Evolutionary conservation across 92 coral and sea anemone species (phyloP).

Genomic region (Porites cylindrica): DNA sequence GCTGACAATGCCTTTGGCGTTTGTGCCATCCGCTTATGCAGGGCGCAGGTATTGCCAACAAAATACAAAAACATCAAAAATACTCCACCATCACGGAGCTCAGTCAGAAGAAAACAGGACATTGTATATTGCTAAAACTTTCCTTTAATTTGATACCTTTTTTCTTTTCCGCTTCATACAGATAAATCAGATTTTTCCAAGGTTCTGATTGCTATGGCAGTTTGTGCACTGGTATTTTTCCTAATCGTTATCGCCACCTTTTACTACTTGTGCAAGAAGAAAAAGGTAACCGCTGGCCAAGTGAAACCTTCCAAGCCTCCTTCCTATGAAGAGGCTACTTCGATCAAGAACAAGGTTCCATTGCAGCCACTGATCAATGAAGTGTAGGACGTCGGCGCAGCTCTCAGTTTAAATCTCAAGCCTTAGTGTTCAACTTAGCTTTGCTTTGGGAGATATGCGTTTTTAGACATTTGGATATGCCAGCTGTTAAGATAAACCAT

Average conservation of each 20-base stretch:
- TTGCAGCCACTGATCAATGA: slow-evolving; percentile 31
- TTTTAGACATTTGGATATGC: too few relatives aligned
- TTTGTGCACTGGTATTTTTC: background rate
- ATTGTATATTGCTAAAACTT: background rate
- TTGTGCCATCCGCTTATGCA: too few relatives aligned
- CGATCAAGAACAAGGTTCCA: slow-evolving; percentile 45
- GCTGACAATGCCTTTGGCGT: too few relatives aligned
- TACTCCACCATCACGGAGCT: too few relatives aligned
- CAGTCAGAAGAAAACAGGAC: too few relatives aligned
- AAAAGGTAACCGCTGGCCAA: background rate
- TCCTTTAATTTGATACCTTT: background rate
- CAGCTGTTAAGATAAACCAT: too few relatives aligned
- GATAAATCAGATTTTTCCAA: background rate
- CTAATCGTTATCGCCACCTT: background rate
- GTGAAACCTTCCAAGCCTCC: slow-evolving; percentile 29
- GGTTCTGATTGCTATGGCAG: background rate
- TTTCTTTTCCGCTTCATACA: background rate
- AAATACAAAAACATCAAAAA: too few relatives aligned
- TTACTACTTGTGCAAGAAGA: background rate
- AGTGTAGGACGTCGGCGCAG: slow-evolving; percentile 5
- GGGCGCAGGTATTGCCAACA: too few relatives aligned
- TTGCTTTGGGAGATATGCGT: too few relatives aligned
- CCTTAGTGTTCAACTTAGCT: too few relatives aligned
- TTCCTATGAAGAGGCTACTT: slow-evolving; percentile 44
- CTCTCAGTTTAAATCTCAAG: too few relatives aligned